Base-by-base conservation (phyloP, 2,113 vertebrate genomes). In the Antechinus flavipes region DNA sequence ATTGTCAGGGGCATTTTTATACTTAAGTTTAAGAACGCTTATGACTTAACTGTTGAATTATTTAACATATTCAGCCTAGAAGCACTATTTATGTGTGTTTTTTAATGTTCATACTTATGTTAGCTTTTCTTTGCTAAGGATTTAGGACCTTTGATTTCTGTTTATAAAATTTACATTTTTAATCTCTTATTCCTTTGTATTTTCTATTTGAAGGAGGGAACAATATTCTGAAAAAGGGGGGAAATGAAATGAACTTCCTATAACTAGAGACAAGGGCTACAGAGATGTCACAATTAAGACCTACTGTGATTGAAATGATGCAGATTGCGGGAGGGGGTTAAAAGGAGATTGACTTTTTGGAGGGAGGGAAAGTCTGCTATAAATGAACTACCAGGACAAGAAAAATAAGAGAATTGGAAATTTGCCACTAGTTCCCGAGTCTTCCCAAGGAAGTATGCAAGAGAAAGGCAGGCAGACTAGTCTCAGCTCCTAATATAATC, bases 1-100 rank as follows among this genome's bases (percentile, higher is more conserved):
- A 99, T 99, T 98, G 99, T 99, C 99, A 99, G 99, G 99, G 99
- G 99, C 98, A 99, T 99, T 99, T 99, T 99, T 99, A 99, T 99
- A 99, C 98, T 99, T 99, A 99, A 99, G 98, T 99, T 99, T 99
- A 99, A 99, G 98, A 99, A 99, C 98, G 98, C 98, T 99, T 99
- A 99, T 97, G 98, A 98, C 98, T 99, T 99, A 98, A 98, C 98
- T 98, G 97, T 98, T 99, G 98, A 99, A 99, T 99, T 99, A 99
- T 99, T 99, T 99, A 99, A 98, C 98, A 97, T 95, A 94, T 98
- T 99, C 98, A 99, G 98, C 98, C 99, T 99, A 98, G 98, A 99
- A 99, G 98, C 98, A 98, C 98, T 99, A 99, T 99, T 99, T 99
- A 99, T 99, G 98, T 99, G 98, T 98, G 97, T 98, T 98, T 98